Percentiles rank a stretch among this genome's conserved stretches.
Conservation (phyloP, 2,113 vertebrate genomes). For the Synchiropus splendidus region DNA sequence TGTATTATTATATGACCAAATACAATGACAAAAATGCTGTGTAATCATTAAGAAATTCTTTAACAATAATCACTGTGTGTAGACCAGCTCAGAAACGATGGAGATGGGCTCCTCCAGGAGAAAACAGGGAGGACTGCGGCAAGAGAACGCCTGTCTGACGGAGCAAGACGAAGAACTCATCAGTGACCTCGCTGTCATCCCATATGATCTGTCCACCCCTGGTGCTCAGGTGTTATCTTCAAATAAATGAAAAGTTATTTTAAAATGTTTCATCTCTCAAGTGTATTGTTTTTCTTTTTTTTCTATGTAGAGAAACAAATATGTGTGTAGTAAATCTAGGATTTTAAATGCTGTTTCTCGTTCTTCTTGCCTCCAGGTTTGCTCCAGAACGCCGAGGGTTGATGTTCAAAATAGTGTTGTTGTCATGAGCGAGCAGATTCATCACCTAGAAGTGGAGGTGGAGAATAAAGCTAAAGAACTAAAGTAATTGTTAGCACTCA, state of each 20-base stretch:
- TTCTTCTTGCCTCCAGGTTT: slow-evolving; percentile 57
- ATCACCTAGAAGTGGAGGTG: slow-evolving; percentile 77
- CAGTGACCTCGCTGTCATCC: slow-evolving; percentile 68
- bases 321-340: too few relatives aligned
- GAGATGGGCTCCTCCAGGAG: slow-evolving; percentile 64
- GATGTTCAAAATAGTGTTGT: slow-evolving; percentile 58
- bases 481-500: too few relatives aligned
- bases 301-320: background rate
- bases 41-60: too few relatives aligned
- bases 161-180: slow-evolving; percentile 73
- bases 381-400: slow-evolving; percentile 57
- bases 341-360: too few relatives aligned
- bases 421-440: slow-evolving; percentile 74
- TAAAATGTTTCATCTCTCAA: background rate
- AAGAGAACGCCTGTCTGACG: slow-evolving; percentile 75
- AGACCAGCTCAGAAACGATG: slow-evolving; percentile 39
- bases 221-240: slow-evolving; percentile 61
- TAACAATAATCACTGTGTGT: background rate
- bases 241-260: background rate
- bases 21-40: too few relatives aligned
- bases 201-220: slow-evolving; percentile 67
- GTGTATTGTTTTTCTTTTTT: background rate
- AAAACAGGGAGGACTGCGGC: slow-evolving; percentile 63
- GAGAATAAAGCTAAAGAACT: slow-evolving; percentile 75
- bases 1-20: too few relatives aligned